Evolutionary conservation across 2,113 vertebrate genomes (phyloP), one percentile per base, ranked within the genome.

Genomic region (Syngnathus scovelli): DNA sequence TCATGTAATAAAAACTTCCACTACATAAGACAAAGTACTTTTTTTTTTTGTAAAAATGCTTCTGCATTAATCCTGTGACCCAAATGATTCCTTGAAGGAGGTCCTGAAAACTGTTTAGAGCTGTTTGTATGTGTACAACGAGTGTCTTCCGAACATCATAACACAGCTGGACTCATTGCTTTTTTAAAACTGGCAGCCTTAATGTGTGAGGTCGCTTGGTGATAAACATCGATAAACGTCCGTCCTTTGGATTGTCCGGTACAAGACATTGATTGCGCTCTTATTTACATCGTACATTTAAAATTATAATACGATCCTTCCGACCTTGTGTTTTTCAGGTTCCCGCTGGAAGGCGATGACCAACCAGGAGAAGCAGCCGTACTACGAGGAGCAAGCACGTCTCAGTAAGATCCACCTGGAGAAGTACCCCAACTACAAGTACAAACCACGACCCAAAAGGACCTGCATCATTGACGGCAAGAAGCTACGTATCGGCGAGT

Each of bases 301-400:
- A 33, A 58, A 23, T 16, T 16, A 7, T 2, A 33, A 33, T 33
- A 3, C 27, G 2, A 33, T 37, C 12, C 15, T 43, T 43, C 41
- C 41, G 54, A 5, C 23, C 27, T 21, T 61, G 11, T 44, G 41
- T 44, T 15, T 43, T 2, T 9, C 27, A 98, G 96, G 96, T 55
- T 99, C 96, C 83, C 96, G 96, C 89, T 98, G 96, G 96, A 99
- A 99, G 90, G 89, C 94, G 68, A 99, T 99, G 96, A 96, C 93
- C 71, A 99, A 98, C 84, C 96, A 99, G 89, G 96, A 99, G 88
- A 99, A 99, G 83, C 96, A 99, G 92, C 96, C 96, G 16, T 98
- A 94, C 78, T 99, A 99, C 0, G 96, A 99, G 86, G 96, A 99
- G 87, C 96, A 99, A 91, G 96, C 96, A 48, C 95, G 95, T 16